Evolutionary conservation across 2,113 vertebrate genomes (phyloP), one percentile per base, ranked within the genome.

Genomic region (Dascyllus trimaculatus): DNA sequence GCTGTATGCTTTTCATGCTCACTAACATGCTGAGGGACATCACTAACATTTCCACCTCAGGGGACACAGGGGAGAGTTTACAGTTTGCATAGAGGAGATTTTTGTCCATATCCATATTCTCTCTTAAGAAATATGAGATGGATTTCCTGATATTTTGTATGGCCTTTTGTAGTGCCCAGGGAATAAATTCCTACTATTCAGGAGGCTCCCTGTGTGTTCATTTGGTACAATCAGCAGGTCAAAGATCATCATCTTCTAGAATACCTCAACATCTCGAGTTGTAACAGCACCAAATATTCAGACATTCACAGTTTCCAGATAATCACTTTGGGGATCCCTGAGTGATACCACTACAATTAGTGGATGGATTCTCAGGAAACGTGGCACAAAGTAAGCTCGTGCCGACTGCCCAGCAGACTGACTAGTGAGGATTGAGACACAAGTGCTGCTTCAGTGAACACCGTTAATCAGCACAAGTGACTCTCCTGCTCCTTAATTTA

Each of bases 1-100:
- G 43, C 51, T 76, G 38, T 60, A 57, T 35, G 62, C 43, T 62
- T 73, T 81, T 66, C 46, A 59, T 71, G 57, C 59, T 40, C 5
- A 11, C 24, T 57, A 53, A 32, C 58, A 29, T 54, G 54, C 63
- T 46, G 22, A 60, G 45, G 68, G 59, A 67, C 35, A 32, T 74
- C 38, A 9, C 52, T 54, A 35, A 77, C 17, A 17, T 69, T 76
- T 74, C 46, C 38, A 49, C 57, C 56, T 57, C 45, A 14, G 26
- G 32, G 68, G 65, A 75, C 26, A 49, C 2, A 61, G 2, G 17
- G 29, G 59, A 69, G 17, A 35, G 32, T 10, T 45, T 19, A 19
- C 7, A 10, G 64, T 51, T 62, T 59, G 21, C n/a, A 76, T 61
- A 22, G 21, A 71, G 18, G 60, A 46, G 51, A 52, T 53, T 72